Conservation (phyloP, 1,140 invertebrate genomes). For the Drosophila sp. region DNA sequence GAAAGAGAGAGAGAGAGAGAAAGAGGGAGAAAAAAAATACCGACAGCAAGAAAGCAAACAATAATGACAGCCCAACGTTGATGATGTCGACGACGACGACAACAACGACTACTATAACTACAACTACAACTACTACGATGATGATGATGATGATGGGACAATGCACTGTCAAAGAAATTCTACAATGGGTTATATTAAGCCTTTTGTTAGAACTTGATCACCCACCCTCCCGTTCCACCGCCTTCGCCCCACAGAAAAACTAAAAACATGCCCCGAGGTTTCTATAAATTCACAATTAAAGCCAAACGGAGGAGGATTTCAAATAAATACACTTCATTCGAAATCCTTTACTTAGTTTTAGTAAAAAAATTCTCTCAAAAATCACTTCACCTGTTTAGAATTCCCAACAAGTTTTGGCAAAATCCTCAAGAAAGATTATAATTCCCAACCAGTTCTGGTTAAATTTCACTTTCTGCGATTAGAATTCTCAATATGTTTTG, state of each 20-base stretch:
- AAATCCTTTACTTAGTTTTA: too few relatives aligned
- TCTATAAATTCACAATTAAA: not conserved
- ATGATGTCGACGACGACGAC: slow-evolving; percentile 32
- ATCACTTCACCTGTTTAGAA: not conserved
- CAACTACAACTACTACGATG: not conserved
- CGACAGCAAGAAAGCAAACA: slow-evolving; percentile 68
- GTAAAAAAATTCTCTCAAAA: too few relatives aligned
- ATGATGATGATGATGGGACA: not conserved
- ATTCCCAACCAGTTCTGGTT: not conserved
- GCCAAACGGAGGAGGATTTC: too few relatives aligned
- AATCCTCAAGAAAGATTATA: not conserved
- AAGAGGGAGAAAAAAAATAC: slow-evolving; percentile 18
- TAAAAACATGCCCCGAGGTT: not conserved
- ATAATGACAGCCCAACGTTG: slow-evolving; percentile 67
- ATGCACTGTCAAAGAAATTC: slow-evolving; percentile 9
- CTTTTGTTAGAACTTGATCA: slow-evolving; percentile 2
- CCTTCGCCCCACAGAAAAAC: not conserved
- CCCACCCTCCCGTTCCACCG: too few relatives aligned
- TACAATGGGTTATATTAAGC: slow-evolving; percentile 6
- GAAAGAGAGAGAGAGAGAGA: slow-evolving; percentile 34
- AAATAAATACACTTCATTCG: too few relatives aligned
- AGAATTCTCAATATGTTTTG: not conserved
- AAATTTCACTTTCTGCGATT: too few relatives aligned
- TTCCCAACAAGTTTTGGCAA: not conserved
- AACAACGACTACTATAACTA: slow-evolving; percentile 33